phyloP scores from a whole-genome alignment of 2,797 vertebrate genomes.

The Pseudotriccus pelzelni region DNA sequence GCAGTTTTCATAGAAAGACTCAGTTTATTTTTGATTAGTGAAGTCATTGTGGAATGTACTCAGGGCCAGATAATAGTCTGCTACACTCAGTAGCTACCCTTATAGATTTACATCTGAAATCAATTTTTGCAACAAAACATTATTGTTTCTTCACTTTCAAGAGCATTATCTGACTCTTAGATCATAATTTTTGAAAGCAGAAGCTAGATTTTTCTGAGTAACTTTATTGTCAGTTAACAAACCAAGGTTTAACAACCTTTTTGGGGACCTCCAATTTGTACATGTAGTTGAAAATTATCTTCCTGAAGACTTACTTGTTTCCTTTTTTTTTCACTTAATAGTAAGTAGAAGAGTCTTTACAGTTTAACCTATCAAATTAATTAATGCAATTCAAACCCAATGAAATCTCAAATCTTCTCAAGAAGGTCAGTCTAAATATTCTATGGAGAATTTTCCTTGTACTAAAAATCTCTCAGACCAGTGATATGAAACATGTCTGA shows the following conservation, averaged over 20 bases:
- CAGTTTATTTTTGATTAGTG: neutral
- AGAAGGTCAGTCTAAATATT: neutral
- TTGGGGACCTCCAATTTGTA: neutral
- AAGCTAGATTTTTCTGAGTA: neutral
- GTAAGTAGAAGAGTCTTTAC: neutral
- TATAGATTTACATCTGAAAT: neutral
- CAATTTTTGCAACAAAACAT: neutral
- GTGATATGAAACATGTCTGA: neutral
- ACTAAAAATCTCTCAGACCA: neutral
- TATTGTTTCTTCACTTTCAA: neutral
- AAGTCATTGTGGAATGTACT: neutral
- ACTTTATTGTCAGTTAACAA: neutral
- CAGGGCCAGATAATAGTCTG: neutral
- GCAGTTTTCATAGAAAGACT: neutral
- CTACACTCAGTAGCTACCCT: neutral
- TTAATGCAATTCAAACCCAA: neutral
- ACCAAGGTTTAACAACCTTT: neutral
- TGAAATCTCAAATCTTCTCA: neutral
- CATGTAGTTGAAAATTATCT: neutral
- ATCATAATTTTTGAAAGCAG: neutral
- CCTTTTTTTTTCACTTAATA: neutral
- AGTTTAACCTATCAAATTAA: neutral
- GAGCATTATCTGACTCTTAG: neutral
- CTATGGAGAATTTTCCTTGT: neutral
- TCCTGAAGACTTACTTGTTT: fast-evolving